Base-by-base conservation (phyloP, 2,888 invertebrate species). In the Callosobruchus maculatus region DNA sequence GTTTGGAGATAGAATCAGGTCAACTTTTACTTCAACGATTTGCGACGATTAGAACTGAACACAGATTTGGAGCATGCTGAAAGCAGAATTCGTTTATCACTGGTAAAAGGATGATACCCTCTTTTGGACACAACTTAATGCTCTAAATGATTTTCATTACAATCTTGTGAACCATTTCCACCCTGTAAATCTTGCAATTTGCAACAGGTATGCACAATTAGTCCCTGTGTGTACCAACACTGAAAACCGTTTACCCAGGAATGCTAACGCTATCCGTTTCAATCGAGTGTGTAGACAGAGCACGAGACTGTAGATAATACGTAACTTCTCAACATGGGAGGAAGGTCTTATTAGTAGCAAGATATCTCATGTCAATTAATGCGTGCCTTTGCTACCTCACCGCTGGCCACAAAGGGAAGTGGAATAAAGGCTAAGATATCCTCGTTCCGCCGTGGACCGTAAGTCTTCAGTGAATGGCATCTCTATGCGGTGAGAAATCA, bases 281-380 rank as follows among this genome's bases (percentile, higher is more conserved):
- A 49, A 49, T 49, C 49, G 9, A 18, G 5, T 49, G 5, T 7
- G 49, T 49, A 49, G 49, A 49, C 49, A 49, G 49, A 13, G 49
- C 49, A 18, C 49, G 49, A 49, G 49, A 49, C 49, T 18, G 49
- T 49, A 80, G 80, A 80, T 80, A 81, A 80, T 81, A 79, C 77
- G 76, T 75, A 70, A 75, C 69, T 75, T 75, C 76, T 76, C 77
- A 75, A 78, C 76, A 80, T 78, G 76, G 78, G 80, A 13, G 49
- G 49, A 49, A 79, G 80, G 77, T 78, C 81, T 80, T 81, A 81
- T 81, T 81, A 80, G 80, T 79, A 78, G 76, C 78, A 79, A 49
- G 79, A 80, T 80, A 80, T 80, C 78, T 78, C 78, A 78, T 80
- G 81, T 80, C 80, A 78, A 81, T 79, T 82, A 80, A 80, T 77